phyloP scores from a whole-genome alignment of 2,113 vertebrate genomes.

The Grallaria varia region DNA sequence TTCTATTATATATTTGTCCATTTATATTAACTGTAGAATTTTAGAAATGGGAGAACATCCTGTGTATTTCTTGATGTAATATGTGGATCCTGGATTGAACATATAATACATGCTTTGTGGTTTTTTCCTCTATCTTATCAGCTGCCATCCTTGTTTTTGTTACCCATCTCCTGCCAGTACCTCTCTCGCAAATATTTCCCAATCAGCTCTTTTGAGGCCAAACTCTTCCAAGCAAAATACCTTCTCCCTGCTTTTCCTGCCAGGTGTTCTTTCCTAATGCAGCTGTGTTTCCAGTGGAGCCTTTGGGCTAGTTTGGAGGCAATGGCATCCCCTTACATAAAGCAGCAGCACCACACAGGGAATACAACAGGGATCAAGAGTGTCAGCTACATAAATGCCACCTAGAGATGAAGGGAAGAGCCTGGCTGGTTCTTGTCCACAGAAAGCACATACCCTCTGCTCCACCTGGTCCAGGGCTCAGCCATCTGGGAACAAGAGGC shows the following conservation, averaged over 20 bases:
- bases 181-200: neutral
- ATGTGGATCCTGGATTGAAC: neutral
- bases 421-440: neutral
- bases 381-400: neutral
- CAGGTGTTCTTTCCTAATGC: neutral
- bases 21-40: neutral
- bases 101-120: no score
- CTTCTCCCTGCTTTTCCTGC: neutral
- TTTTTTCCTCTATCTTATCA: neutral
- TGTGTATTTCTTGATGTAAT: neutral
- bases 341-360: neutral
- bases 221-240: neutral
- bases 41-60: neutral
- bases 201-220: neutral
- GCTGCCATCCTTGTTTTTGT: neutral
- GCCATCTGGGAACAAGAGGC: neutral
- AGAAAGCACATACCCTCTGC: neutral
- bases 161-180: neutral
- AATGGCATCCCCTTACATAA: neutral
- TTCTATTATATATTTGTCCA: constrained; percentile 7
- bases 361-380: neutral
- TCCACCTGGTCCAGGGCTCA: neutral
- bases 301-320: neutral
- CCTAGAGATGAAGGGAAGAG: neutral
- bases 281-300: neutral